phyloP scores from a whole-genome alignment of 1,140 invertebrate species.

The Caerostris darwini region DNA sequence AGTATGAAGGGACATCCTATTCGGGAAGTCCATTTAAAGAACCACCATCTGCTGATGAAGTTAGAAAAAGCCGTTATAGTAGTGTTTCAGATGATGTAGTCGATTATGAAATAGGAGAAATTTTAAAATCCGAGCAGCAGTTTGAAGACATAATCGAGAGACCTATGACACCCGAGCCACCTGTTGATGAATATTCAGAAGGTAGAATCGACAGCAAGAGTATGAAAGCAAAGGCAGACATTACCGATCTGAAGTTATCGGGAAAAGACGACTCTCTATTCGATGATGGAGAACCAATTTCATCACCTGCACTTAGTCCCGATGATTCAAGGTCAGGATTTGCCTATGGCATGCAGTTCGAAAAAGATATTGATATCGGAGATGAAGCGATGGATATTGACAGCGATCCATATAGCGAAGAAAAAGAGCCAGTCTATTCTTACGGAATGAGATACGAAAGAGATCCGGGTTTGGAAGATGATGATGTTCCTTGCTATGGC shows the following conservation, averaged over 20 bases:
- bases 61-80: slow-evolving; percentile 49
- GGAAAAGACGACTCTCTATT: neutral
- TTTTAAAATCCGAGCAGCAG: slow-evolving; percentile 79
- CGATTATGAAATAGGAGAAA: slow-evolving; percentile 82
- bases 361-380: slow-evolving; percentile 74
- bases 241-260: neutral
- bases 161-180: slow-evolving; percentile 83
- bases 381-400: slow-evolving; percentile 90
- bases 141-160: slow-evolving; percentile 83
- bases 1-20: neutral
- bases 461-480: slow-evolving; percentile 84
- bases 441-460: slow-evolving; percentile 70
- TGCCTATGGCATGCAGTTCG: slow-evolving; percentile 73
- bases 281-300: slow-evolving; percentile 24
- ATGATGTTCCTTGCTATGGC: slow-evolving; percentile 85
- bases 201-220: too few relatives aligned
- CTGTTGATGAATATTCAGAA: slow-evolving; percentile 37
- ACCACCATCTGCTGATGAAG: neutral
- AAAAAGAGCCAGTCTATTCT: slow-evolving; percentile 52
- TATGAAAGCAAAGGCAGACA: neutral
- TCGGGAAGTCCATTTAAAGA: neutral
- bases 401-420: slow-evolving; percentile 81
- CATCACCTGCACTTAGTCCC: slow-evolving; percentile 28
- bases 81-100: slow-evolving; percentile 81
- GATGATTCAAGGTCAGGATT: slow-evolving; percentile 65